Base-by-base conservation (phyloP, 2,113 vertebrate species). In the Acrocephalus kingi region DNA sequence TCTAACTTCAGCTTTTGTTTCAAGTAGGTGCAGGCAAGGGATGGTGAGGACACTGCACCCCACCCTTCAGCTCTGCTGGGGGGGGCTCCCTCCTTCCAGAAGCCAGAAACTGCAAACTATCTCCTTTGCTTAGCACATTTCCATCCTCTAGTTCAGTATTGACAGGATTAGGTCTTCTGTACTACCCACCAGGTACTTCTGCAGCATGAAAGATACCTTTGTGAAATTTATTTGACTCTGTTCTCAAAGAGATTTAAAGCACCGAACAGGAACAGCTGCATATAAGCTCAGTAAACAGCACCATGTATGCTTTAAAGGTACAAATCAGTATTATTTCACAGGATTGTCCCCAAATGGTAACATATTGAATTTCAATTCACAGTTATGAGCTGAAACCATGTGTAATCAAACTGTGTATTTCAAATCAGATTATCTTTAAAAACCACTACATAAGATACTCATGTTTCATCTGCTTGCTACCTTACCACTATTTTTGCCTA, bases 191-290 rank as follows among this genome's bases (percentile, higher is more conserved):
- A 84, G 39, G 22, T 35, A 81, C 14, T 71, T 67, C 48, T 43
- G 35, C 35, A 85, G 27, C 33, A 63, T 7, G 35, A 87, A 84
- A 86, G 69, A 51, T 30, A 69, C 7, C 52, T 78, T 43, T 30
- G 15, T 80, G 72, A 77, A 89, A 86, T 92, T 46, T 52, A 56
- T 68, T 73, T 49, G 18, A 30, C 21, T 56, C 46, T 27, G 8
- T 67, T 92, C 90, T 88, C 49, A 73, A 88, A 63, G 39, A 39
- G 16, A 69, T 61, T 76, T 58, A 90, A 41, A 83, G 45, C 24
- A 61, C 4, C 11, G 18, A 87, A 84, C 9, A 80, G 20, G 10
- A 88, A 77, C 10, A 71, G 48, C 27, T 39, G 63, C 22, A 17
- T 1, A 21, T 2, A 9, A 90, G 18, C 45, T 23, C 6, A 6